These are phyloP conservation scores for Hirtodrosophila cameraria DNA, from an alignment of 2,888 invertebrate species.

Conservation along the genomic window DNA sequence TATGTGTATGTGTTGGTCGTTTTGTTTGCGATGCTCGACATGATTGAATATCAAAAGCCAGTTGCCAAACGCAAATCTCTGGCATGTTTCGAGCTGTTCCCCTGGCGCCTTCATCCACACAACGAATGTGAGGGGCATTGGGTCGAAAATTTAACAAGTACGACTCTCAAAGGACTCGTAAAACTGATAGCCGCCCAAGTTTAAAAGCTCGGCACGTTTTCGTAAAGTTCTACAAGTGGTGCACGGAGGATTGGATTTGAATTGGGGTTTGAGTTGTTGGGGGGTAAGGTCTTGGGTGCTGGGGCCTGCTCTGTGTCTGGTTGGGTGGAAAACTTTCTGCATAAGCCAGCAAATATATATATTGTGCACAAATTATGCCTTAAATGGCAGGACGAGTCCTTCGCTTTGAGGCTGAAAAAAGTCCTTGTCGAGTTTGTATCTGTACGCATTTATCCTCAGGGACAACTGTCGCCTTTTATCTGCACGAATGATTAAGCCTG, in stretches of 20 bases:
- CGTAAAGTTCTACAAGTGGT: constrained; percentile 70
- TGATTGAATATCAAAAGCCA: constrained; percentile 79
- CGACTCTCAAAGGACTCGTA: constrained; percentile 73
- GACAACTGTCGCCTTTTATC: constrained; percentile 74
- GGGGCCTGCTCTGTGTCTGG: constrained; percentile 9
- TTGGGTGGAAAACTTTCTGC: constrained; percentile 50
- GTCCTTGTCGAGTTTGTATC: constrained; percentile 18
- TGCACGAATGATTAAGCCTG: constrained; percentile 69
- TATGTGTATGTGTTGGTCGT: constrained; percentile 25
- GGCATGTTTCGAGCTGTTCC: constrained; percentile 60
- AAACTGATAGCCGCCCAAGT: constrained; percentile 70
- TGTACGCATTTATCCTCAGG: constrained; percentile 71
- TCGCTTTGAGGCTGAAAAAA: neutral
- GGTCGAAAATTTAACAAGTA: constrained; percentile 69
- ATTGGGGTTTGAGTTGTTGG: neutral
- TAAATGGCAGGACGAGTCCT: constrained; percentile 47
- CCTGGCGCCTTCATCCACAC: constrained; percentile 7
- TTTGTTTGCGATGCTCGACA: constrained; percentile 55
- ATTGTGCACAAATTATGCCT: constrained; percentile 73
- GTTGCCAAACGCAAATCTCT: constrained; percentile 72
- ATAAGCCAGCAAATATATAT: constrained; percentile 67
- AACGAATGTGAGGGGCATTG: constrained; percentile 40
- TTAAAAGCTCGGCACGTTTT: constrained; percentile 73
- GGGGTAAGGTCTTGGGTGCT: neutral
- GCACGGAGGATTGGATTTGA: constrained; percentile 37